A percentile compares a stretch with the other conserved stretches of the same genome.
Conservation (phyloP, 2,113 vertebrate species). For the Misgurnus mizolepis region DNA sequence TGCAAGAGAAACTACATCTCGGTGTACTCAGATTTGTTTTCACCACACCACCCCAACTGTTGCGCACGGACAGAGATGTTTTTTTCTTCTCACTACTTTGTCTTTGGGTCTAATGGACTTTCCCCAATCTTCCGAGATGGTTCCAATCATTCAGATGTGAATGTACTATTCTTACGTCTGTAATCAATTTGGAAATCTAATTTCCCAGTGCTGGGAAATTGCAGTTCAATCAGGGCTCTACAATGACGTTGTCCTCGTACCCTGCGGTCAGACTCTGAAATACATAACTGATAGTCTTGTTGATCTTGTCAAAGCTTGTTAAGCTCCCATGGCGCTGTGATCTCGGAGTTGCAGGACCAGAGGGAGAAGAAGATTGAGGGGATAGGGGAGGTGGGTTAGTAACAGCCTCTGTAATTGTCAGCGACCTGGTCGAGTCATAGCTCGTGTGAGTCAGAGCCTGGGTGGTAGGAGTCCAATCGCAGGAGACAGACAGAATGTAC, state of each 20-base stretch:
- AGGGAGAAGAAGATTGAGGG: slow-evolving; percentile 32
- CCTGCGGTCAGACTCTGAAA: neutral
- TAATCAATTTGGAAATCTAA: slow-evolving; percentile 48
- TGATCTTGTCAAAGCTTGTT: slow-evolving; percentile 46
- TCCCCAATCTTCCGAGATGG: neutral
- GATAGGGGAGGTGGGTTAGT: slow-evolving; percentile 28
- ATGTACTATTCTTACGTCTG: slow-evolving; percentile 39
- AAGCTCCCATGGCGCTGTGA: slow-evolving; percentile 33
- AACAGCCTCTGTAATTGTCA: slow-evolving; percentile 59
- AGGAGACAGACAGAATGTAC: slow-evolving; percentile 62
- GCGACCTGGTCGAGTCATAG: slow-evolving; percentile 49
- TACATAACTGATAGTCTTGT: slow-evolving; percentile 44
- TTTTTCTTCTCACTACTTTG: neutral
- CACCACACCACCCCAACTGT: neutral
- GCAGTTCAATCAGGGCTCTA: slow-evolving; percentile 25
- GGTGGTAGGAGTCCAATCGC: slow-evolving; percentile 69
- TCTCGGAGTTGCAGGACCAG: slow-evolving; percentile 45
- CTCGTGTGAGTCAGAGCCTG: slow-evolving; percentile 69
- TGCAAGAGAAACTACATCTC: neutral
- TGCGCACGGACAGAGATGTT: neutral
- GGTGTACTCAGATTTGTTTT: neutral
- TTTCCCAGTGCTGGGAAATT: slow-evolving; percentile 49
- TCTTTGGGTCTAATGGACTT: neutral
- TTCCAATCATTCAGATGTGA: slow-evolving; percentile 1
- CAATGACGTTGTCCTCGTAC: slow-evolving; percentile 34